phyloP scores from a whole-genome alignment of 1,140 invertebrate genomes.

The Nephotettix cincticeps region DNA sequence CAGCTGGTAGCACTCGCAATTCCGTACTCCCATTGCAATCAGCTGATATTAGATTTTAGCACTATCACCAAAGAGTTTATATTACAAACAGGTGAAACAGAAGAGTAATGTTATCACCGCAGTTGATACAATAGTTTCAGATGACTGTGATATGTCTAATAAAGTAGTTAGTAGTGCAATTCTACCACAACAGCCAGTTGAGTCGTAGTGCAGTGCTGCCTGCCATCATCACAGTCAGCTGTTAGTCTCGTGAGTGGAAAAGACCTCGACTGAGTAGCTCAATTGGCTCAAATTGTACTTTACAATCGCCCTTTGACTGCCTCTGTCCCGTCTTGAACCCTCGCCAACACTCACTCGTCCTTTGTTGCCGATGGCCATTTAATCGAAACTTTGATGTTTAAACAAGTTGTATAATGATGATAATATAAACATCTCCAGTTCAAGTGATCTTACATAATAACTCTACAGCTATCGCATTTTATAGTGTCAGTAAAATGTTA shows the following conservation, averaged over 20 bases:
- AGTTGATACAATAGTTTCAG: not conserved
- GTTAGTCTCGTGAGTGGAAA: not conserved
- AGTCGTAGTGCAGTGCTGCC: not conserved
- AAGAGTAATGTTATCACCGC: too few species aligned
- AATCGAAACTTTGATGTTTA: not conserved
- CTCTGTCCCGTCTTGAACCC: not conserved
- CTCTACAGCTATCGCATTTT: not conserved
- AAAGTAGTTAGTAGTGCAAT: not conserved
- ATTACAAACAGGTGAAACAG: not conserved
- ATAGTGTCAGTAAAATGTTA: not conserved
- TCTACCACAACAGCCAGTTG: not conserved
- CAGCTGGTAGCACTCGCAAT: not conserved
- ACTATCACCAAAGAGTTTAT: not conserved
- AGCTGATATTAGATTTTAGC: not conserved
- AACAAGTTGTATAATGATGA: not conserved
- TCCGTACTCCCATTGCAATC: not conserved
- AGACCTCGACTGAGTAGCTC: not conserved
- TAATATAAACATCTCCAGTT: not conserved
- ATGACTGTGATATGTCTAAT: too few species aligned
- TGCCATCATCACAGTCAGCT: not conserved
- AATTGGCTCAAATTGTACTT: conserved; percentile 7
- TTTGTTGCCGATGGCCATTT: not conserved
- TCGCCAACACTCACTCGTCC: not conserved
- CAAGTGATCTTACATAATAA: not conserved
- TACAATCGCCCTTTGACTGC: not conserved